phyloP scores from a whole-genome alignment of 1,140 invertebrate genomes.

The Bombus sylvicola region DNA sequence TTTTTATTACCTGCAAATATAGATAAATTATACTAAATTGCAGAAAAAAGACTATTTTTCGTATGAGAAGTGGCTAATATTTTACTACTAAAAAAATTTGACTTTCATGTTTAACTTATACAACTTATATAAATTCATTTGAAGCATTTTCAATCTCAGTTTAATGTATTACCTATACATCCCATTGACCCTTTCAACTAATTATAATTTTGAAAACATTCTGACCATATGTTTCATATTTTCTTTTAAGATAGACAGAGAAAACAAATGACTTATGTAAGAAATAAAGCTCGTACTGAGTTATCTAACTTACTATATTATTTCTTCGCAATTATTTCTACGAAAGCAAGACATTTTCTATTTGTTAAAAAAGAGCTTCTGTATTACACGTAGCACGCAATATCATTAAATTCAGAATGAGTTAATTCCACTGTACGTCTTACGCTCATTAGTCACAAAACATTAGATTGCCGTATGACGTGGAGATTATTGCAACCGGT shows the following conservation, averaged over 20 bases:
- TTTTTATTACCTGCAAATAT: neutral
- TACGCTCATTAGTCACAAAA: conserved; percentile 1
- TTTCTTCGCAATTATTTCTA: no score
- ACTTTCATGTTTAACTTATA: neutral
- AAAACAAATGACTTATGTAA: neutral
- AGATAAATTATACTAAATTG: neutral
- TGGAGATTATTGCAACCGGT: neutral
- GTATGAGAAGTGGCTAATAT: neutral
- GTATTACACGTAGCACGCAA: no score
- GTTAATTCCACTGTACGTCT: neutral
- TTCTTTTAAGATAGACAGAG: neutral
- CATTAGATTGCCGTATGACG: neutral
- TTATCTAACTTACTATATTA: neutral
- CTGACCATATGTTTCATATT: neutral
- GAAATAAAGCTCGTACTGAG: neutral
- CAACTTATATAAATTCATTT: neutral
- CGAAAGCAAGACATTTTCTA: no score
- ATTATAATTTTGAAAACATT: neutral
- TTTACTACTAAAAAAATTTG: neutral
- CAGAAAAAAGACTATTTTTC: neutral
- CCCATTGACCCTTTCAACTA: no score
- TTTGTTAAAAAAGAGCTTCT: no score
- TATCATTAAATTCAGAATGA: neutral
- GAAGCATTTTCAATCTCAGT: neutral
- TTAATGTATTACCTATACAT: neutral